phyloP scores from a whole-genome alignment of 2,888 invertebrate species.

The Terebella lapidaria region DNA sequence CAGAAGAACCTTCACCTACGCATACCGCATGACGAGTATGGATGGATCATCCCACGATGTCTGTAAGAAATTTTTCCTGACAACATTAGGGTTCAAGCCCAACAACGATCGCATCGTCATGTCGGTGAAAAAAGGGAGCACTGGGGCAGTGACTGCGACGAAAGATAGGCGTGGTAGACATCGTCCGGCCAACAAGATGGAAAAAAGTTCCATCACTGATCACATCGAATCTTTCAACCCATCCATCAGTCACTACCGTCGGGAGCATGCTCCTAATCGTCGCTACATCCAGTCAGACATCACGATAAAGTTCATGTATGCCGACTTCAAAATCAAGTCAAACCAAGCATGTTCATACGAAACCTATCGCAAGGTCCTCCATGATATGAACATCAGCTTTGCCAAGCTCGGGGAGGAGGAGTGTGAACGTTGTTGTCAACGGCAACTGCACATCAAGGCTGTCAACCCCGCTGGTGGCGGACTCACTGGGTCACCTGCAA shows the following conservation, averaged over 20 bases:
- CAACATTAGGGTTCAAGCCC: too few species aligned
- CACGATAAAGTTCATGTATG: constrained; percentile 10
- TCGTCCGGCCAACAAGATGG: not conserved
- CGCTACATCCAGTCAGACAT: constrained; percentile 17
- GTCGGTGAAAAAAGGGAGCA: too few species aligned
- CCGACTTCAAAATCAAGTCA: constrained; percentile 8
- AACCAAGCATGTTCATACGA: constrained; percentile 7
- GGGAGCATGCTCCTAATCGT: constrained; percentile 17
- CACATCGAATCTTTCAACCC: constrained; percentile 19
- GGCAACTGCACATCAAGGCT: not conserved
- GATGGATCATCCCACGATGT: too few species aligned
- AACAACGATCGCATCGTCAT: too few species aligned
- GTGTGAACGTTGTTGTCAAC: constrained; percentile 13
- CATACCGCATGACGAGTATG: too few species aligned
- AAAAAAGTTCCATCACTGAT: constrained; percentile 2
- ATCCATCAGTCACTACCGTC: constrained; percentile 16
- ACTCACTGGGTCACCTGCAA: not conserved
- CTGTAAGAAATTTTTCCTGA: too few species aligned
- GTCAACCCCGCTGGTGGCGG: not conserved
- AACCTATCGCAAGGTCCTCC: constrained; percentile 8
- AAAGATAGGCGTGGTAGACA: not conserved
- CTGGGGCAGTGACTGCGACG: too few species aligned
- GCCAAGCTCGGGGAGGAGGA: constrained; percentile 17
- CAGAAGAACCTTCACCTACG: too few species aligned
- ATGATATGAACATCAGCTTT: constrained; percentile 19